Percentiles rank a stretch among this genome's conserved stretches.
Conservation (phyloP, 2,113 vertebrate species). For the Chaenogobius annularis region DNA sequence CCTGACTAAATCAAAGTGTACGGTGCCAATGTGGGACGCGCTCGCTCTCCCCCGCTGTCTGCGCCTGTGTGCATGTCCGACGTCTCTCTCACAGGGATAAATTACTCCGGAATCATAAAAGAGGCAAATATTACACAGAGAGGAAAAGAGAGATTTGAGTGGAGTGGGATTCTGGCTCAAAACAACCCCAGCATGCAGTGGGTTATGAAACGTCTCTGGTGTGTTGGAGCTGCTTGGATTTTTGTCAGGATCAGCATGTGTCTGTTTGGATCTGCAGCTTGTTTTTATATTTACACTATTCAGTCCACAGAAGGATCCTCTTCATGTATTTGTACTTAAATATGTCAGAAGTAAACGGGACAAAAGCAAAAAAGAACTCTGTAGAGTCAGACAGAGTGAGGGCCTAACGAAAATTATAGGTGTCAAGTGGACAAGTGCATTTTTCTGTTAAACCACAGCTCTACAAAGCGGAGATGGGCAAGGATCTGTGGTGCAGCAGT, state of each 20-base stretch:
- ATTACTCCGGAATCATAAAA: constrained; percentile 89
- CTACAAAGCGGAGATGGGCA: background rate
- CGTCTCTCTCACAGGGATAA: constrained; percentile 84
- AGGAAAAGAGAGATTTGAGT: constrained; percentile 63
- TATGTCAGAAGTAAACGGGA: constrained; percentile 1
- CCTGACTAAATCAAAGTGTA: constrained; percentile 94
- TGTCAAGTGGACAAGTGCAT: background rate
- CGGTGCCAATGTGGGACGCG: constrained; percentile 69
- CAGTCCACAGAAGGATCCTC: constrained; percentile 31
- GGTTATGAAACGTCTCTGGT: constrained; percentile 41
- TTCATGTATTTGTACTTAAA: constrained; percentile 31
- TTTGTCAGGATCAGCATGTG: constrained; percentile 33
- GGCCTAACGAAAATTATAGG: background rate
- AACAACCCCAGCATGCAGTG: constrained; percentile 59
- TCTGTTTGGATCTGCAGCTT: constrained; percentile 20
- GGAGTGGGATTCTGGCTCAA: constrained; percentile 64
- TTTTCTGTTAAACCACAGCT: background rate
- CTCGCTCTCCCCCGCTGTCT: constrained; percentile 25
- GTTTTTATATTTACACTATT: constrained; percentile 9
- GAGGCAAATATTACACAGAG: constrained; percentile 49
- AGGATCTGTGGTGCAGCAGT: background rate
- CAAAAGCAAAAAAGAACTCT: background rate
- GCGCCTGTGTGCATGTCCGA: constrained; percentile 33
- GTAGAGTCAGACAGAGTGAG: background rate
- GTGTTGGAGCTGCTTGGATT: constrained; percentile 49